A percentile compares a stretch with the other conserved stretches of the same genome.
phyloP scores from a whole-genome alignment of 2,888 invertebrate genomes.

The Galerucella calmariensis region DNA sequence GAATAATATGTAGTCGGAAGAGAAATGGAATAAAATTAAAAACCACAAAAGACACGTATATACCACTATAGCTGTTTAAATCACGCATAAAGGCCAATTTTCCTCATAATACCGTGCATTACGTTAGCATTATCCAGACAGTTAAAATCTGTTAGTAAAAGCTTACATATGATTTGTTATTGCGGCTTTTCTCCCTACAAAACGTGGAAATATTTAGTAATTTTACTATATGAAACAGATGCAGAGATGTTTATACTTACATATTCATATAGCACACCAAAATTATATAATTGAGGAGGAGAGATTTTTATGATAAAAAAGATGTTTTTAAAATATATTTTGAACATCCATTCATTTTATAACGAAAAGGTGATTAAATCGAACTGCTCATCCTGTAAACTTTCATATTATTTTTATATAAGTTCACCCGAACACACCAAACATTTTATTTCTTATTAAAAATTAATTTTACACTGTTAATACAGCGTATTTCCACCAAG shows the following conservation, averaged over 20 bases:
- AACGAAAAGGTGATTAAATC: too few relatives aligned
- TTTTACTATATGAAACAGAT: slow-evolving; percentile 38
- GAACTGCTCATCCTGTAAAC: too few relatives aligned
- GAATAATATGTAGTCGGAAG: slow-evolving; percentile 51
- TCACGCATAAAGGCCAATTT: slow-evolving; percentile 63
- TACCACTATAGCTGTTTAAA: slow-evolving; percentile 62
- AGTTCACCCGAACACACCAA: too few relatives aligned
- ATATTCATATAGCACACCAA: background rate
- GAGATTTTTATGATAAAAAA: background rate
- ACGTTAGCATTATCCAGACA: slow-evolving; percentile 65
- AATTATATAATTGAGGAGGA: background rate
- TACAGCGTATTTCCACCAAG: too few relatives aligned
- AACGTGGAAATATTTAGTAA: slow-evolving; percentile 57
- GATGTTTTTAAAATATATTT: too few relatives aligned
- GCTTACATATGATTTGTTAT: slow-evolving; percentile 66
- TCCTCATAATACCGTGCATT: slow-evolving; percentile 63
- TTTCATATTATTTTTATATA: too few relatives aligned
- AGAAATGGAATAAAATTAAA: slow-evolving; percentile 47
- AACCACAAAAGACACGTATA: slow-evolving; percentile 57
- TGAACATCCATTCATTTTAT: too few relatives aligned
- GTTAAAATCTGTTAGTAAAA: slow-evolving; percentile 66
- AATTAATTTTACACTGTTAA: too few relatives aligned
- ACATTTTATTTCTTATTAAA: too few relatives aligned
- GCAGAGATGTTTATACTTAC: background rate
- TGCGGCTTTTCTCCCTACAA: slow-evolving; percentile 63